Evolutionary conservation across 1,140 invertebrate genomes (phyloP).

Genomic region (Pseudomyrmex sp.): DNA sequence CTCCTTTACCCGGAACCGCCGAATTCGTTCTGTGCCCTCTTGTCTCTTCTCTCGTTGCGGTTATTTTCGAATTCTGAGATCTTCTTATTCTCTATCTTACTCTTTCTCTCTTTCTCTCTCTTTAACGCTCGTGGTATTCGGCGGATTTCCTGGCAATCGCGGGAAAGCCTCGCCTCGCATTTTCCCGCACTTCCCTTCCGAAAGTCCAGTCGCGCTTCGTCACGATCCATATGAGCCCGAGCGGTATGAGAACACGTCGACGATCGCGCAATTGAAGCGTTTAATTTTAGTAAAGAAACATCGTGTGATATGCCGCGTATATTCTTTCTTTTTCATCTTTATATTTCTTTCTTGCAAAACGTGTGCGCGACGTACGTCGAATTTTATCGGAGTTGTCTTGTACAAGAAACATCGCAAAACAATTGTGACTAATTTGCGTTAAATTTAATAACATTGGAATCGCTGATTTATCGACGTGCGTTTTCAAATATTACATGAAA

Average conservation of each 20-base stretch:
- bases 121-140: constrained; percentile 29
- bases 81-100: constrained; percentile 29
- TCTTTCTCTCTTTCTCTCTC: constrained; percentile 23
- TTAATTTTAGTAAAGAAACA: constrained; percentile 17
- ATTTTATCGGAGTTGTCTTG: neutral
- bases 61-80: constrained; percentile 73
- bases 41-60: constrained; percentile 64
- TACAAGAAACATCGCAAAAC: neutral
- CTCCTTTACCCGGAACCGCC: constrained; percentile 65
- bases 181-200: constrained; percentile 52
- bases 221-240: neutral
- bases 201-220: constrained; percentile 48
- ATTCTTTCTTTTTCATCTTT: neutral
- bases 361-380: neutral
- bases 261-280: neutral
- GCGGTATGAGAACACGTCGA: neutral
- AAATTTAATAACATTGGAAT: neutral
- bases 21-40: constrained; percentile 57
- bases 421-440: neutral
- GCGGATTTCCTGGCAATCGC: constrained; percentile 64
- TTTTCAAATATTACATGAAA: neutral
- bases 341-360: neutral
- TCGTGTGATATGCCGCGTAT: neutral
- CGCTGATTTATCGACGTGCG: neutral
- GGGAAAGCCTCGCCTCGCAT: constrained; percentile 47